Evolutionary conservation across 2,888 invertebrate genomes (phyloP), one percentile per base, ranked within the genome.

Genomic region (Electrophaes corylata): DNA sequence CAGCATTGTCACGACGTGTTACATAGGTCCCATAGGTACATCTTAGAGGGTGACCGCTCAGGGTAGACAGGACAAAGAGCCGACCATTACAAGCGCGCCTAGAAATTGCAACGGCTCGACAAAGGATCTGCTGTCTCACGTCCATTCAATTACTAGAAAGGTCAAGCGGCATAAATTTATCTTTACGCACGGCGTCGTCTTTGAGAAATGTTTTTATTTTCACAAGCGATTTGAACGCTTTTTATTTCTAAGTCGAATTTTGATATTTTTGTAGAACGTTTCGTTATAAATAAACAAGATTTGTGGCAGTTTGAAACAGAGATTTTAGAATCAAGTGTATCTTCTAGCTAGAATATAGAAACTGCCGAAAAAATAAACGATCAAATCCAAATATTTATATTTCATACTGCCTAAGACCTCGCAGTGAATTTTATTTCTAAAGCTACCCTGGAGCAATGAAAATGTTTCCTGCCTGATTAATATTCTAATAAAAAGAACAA

Each of bases 101-200:
- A 75, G 69, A 80, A 78, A 83, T 84, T 81, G 79, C 81, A 81
- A 72, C 72, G 66, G 60, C 69, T 69, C 71, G 64, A 82, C 79
- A 84, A 83, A 84, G 76, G 75, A 77, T 72, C 70, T 79, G 81
- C 79, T 78, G 79, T 80, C 74, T 85, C 84, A 84, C 78, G 78
- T 79, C 79, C 79, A 78, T 83, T 81, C 83, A 84, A 85, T 84
- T 86, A 84, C 76, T 68, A 67, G 66, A 78, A 74, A 79, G 82
- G 81, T 81, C 79, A 78, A 75, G 66, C 69, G 66, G 73, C 71
- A 69, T 70, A 67, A 66, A 59, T 68, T 65, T 67, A 66, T 69
- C 61, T 69, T 57, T 56, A 62, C 51, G 60, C 46, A 48, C 59
- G 16, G 35, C 14, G 37, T 40, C 14, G 37, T 40, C 12, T 58